Conservation (phyloP, 2,888 invertebrate genomes). For the Nycteola revayana region DNA sequence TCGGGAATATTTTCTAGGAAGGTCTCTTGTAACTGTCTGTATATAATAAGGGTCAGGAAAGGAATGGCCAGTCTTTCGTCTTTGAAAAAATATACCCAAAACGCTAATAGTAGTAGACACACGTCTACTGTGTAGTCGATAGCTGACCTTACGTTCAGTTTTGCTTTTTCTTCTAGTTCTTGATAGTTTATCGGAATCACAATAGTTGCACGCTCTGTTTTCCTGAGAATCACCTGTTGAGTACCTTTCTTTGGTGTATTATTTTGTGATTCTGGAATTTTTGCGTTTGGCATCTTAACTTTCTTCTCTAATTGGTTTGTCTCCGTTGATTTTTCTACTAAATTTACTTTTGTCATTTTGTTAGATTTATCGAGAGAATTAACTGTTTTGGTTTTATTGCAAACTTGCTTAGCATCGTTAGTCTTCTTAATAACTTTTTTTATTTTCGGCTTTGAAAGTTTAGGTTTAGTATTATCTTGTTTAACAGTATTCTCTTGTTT, state of each 20-base stretch:
- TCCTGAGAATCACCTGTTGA: slow-evolving; percentile 61
- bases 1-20: slow-evolving; percentile 81
- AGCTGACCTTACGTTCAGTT: slow-evolving; percentile 85
- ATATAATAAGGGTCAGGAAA: slow-evolving; percentile 88
- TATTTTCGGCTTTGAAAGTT: slow-evolving; percentile 29
- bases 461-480: slow-evolving; percentile 37
- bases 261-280: slow-evolving; percentile 31
- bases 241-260: slow-evolving; percentile 42
- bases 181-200: slow-evolving; percentile 77
- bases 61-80: slow-evolving; percentile 91
- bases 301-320: slow-evolving; percentile 31
- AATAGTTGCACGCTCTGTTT: slow-evolving; percentile 69
- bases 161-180: slow-evolving; percentile 83
- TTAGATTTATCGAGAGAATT: slow-evolving; percentile 35
- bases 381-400: slow-evolving; percentile 34
- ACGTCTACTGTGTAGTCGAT: slow-evolving; percentile 89
- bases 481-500: slow-evolving; percentile 48
- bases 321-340: slow-evolving; percentile 33
- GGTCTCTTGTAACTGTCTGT: slow-evolving; percentile 88
- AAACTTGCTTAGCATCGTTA: slow-evolving; percentile 29
- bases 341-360: slow-evolving; percentile 31
- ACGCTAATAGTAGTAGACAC: slow-evolving; percentile 87
- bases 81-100: slow-evolving; percentile 91
- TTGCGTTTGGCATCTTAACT: slow-evolving; percentile 20
- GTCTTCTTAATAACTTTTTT: slow-evolving; percentile 42